phyloP scores from a whole-genome alignment of 2,888 invertebrate genomes.

The Drosophila seclusa region DNA sequence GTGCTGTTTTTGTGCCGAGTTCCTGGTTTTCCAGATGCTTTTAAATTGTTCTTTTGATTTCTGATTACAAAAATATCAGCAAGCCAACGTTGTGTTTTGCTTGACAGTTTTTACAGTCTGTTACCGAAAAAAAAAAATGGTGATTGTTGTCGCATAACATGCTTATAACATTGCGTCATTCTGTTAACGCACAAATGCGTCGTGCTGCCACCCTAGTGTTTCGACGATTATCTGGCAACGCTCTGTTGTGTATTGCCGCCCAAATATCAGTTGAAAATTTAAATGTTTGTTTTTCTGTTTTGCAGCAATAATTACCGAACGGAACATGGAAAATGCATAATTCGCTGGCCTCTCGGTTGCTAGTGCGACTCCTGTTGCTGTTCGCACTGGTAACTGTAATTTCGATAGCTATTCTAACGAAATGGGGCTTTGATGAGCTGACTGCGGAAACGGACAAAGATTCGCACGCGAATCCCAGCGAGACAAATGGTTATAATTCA shows the following conservation, averaged over 20 bases:
- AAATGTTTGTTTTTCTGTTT: slow-evolving; percentile 5
- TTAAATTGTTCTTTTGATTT: slow-evolving; percentile 25
- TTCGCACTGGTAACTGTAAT: slow-evolving; percentile 82
- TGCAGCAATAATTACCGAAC: slow-evolving; percentile 37
- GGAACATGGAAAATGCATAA: slow-evolving; percentile 77
- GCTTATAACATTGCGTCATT: slow-evolving; percentile 20
- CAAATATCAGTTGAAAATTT: background rate
- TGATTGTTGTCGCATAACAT: slow-evolving; percentile 9
- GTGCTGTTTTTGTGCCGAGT: slow-evolving; percentile 1
- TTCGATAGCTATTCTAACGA: slow-evolving; percentile 81
- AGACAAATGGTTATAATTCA: slow-evolving; percentile 80
- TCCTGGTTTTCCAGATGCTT: slow-evolving; percentile 9
- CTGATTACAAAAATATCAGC: slow-evolving; percentile 28
- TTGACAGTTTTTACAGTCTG: slow-evolving; percentile 33
- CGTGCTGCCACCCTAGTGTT: background rate
- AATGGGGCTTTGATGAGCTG: slow-evolving; percentile 83
- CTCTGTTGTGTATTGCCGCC: slow-evolving; percentile 5
- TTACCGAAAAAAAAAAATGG: slow-evolving; percentile 26
- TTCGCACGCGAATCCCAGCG: slow-evolving; percentile 60
- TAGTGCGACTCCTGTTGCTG: slow-evolving; percentile 82
- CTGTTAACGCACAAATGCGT: slow-evolving; percentile 16
- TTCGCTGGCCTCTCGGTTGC: slow-evolving; percentile 79
- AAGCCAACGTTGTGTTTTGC: slow-evolving; percentile 44
- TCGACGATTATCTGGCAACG: slow-evolving; percentile 17
- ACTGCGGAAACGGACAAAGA: slow-evolving; percentile 72